Conservation (phyloP, 2,113 vertebrate species). For the Caretta caretta region DNA sequence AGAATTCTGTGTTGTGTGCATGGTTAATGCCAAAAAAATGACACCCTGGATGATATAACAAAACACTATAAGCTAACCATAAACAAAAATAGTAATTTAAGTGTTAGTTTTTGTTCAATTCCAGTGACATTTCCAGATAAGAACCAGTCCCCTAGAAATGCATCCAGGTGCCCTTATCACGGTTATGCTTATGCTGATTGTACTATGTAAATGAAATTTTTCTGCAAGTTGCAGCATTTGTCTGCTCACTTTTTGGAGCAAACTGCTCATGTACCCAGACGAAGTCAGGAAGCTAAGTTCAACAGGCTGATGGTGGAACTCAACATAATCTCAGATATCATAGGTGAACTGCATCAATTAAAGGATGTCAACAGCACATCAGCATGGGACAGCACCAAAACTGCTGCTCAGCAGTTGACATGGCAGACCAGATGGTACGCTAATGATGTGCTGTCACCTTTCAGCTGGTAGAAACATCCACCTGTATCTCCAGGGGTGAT, state of each 20-base stretch:
- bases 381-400: too few relatives aligned
- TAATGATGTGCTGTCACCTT: fast-evolving
- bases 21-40: neutral
- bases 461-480: neutral
- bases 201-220: fast-evolving
- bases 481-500: neutral
- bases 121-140: neutral
- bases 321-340: neutral
- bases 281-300: neutral
- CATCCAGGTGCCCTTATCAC: neutral
- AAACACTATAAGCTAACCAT: neutral
- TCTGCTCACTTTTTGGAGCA: neutral
- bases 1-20: neutral
- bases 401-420: fast-evolving
- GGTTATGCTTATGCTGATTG: fast-evolving
- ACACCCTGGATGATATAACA: fast-evolving
- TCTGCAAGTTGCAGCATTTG: fast-evolving
- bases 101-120: fast-evolving
- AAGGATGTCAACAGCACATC: neutral
- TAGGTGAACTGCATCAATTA: neutral
- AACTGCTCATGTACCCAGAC: fast-evolving
- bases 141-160: neutral
- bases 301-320: neutral
- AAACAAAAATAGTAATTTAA: neutral
- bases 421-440: neutral